A percentile compares a stretch with the other conserved stretches of the same genome.
phyloP scores from a whole-genome alignment of 2,797 vertebrate genomes.

The Gallinago solitaria region DNA sequence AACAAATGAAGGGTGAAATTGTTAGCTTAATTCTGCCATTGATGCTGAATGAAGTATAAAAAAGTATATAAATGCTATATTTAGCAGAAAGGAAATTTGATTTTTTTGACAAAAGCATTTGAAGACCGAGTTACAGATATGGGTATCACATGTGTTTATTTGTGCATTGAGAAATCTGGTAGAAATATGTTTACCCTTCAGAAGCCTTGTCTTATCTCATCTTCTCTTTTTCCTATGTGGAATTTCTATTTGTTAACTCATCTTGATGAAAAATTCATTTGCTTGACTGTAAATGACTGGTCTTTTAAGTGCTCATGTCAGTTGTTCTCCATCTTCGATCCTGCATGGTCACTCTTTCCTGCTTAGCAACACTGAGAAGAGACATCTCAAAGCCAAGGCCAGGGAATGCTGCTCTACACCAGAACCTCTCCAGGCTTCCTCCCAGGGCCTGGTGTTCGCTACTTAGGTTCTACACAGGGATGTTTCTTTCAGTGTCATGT shows the following conservation, averaged over 20 bases:
- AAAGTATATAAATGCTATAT: background rate
- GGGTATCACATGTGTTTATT: background rate
- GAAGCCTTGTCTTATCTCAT: background rate
- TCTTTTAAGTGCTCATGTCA: background rate
- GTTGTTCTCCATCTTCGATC: background rate
- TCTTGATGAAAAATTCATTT: background rate
- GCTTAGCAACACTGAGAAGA: background rate
- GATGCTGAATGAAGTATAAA: background rate
- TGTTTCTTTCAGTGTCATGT: background rate
- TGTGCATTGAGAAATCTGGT: background rate
- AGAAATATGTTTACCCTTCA: background rate
- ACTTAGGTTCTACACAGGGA: background rate
- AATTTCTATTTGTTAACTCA: background rate
- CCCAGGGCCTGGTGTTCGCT: background rate
- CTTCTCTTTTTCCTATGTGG: background rate
- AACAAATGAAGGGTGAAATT: conserved; percentile 28
- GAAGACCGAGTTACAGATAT: background rate
- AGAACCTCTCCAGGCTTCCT: background rate
- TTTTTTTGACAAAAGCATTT: background rate
- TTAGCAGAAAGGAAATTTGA: background rate
- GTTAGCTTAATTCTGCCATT: background rate
- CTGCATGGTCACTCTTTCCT: background rate
- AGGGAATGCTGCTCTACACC: background rate
- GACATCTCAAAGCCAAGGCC: background rate
- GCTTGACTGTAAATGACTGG: background rate